A percentile compares a stretch with the other conserved stretches of the same genome.
Conservation (phyloP, 2,797 vertebrate genomes). For the Rallus crepitans region DNA sequence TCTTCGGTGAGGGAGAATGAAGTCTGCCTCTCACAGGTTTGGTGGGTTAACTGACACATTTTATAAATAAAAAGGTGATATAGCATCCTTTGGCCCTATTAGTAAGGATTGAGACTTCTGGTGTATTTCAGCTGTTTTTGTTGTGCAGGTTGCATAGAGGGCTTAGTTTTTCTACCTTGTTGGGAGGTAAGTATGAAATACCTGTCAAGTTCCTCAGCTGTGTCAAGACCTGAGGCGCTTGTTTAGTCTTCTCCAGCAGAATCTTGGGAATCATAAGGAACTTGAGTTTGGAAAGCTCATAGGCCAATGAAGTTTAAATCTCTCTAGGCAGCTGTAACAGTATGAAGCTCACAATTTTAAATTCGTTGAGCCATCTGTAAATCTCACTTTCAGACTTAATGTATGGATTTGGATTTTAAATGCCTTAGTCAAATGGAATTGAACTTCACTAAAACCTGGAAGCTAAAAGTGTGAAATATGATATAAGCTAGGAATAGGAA, state of each 20-base stretch:
- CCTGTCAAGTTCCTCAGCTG: not conserved
- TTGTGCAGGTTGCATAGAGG: not conserved
- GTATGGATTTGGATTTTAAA: constrained; percentile 41
- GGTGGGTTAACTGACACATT: not conserved
- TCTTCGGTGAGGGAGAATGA: not conserved
- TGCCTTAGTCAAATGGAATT: constrained; percentile 18
- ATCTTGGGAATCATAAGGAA: not conserved
- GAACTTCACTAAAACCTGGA: constrained; percentile 34
- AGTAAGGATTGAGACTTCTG: not conserved
- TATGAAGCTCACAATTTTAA: not conserved
- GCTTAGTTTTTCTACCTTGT: rapidly evolving
- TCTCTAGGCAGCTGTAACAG: not conserved
- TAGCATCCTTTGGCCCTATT: rapidly evolving
- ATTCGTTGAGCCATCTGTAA: constrained; percentile 52
- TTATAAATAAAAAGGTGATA: not conserved
- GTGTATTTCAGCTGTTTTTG: not conserved
- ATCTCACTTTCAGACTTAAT: constrained; percentile 27
- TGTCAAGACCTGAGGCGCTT: not conserved
- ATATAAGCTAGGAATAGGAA: not conserved
- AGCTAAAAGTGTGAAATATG: constrained; percentile 32
- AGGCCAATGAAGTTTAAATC: not conserved
- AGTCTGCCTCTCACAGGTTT: not conserved
- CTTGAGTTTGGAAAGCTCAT: not conserved
- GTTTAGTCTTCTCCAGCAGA: not conserved
- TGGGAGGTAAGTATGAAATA: not conserved